Percentiles rank a stretch among this genome's conserved stretches.
Evolutionary conservation across 2,113 vertebrate genomes (phyloP).

Genomic region (Clarias batrachus): DNA sequence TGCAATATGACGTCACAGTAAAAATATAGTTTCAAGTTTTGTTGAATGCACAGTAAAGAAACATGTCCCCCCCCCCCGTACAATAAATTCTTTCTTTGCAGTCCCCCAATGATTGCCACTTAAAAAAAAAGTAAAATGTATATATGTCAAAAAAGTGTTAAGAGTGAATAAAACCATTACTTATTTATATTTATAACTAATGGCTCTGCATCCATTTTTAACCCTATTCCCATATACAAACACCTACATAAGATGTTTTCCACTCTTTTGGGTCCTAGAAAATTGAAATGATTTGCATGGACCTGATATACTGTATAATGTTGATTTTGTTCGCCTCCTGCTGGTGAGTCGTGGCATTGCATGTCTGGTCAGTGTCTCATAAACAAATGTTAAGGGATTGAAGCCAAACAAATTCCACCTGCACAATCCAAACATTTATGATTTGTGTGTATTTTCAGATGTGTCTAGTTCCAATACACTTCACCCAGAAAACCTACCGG

Average conservation of each 20-base stretch:
- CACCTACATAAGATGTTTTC: background rate
- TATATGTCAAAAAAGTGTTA: background rate
- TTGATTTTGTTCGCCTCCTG: slow-evolving; percentile 55
- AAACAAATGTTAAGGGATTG: background rate
- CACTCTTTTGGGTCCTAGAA: background rate
- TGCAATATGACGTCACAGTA: background rate
- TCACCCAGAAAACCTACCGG: slow-evolving; percentile 73
- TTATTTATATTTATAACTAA: background rate
- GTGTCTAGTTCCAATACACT: slow-evolving; percentile 76
- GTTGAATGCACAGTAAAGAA: no score
- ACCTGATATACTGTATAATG: background rate
- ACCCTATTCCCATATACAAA: background rate
- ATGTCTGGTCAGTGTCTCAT: slow-evolving; percentile 30
- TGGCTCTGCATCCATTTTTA: background rate
- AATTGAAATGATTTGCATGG: slow-evolving; percentile 1
- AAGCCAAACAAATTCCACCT: slow-evolving; percentile 3
- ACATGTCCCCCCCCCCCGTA: no score
- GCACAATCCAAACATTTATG: slow-evolving; percentile 19
- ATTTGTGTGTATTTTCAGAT: slow-evolving; percentile 71
- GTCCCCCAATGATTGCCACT: no score
- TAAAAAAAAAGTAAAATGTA: background rate
- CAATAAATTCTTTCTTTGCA: no score
- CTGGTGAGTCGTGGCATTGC: slow-evolving; percentile 58
- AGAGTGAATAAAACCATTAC: background rate
- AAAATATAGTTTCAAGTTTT: no score